Percentiles rank a stretch among this genome's conserved stretches.
Evolutionary conservation across 2,888 invertebrate species (phyloP).

Genomic region (Xestia xanthographa): DNA sequence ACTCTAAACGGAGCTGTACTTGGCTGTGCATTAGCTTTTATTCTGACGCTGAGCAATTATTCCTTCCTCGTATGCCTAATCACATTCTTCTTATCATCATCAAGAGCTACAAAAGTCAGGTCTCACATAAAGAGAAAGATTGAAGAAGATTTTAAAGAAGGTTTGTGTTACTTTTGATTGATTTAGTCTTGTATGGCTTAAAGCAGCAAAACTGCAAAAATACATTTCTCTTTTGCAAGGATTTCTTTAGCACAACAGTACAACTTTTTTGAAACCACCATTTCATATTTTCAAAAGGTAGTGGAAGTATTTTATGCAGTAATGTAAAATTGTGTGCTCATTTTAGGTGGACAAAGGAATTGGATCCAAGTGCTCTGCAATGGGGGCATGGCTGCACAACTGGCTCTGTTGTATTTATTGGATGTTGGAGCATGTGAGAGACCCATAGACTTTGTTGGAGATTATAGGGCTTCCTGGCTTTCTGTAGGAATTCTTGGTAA

Average conservation of each 20-base stretch:
- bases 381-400: slow-evolving; percentile 95
- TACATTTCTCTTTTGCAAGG: neutral
- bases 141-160: slow-evolving; percentile 95
- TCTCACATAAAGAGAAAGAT: slow-evolving; percentile 92
- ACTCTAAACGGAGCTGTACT: slow-evolving; percentile 93
- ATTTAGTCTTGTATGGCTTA: neutral
- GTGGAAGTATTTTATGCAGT: neutral
- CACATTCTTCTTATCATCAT: slow-evolving; percentile 95
- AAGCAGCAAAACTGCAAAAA: neutral
- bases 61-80: slow-evolving; percentile 94
- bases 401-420: slow-evolving; percentile 94
- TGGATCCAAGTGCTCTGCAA: slow-evolving; percentile 98
- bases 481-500: slow-evolving; percentile 94
- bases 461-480: slow-evolving; percentile 96
- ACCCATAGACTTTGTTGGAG: slow-evolving; percentile 93
- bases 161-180: slow-evolving; percentile 78
- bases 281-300: slow-evolving; percentile 24
- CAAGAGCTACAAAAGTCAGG: slow-evolving; percentile 95
- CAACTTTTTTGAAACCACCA: neutral
- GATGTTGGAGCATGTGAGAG: slow-evolving; percentile 95
- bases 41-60: slow-evolving; percentile 94
- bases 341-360: slow-evolving; percentile 95
- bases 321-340: neutral
- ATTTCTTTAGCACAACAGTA: neutral
- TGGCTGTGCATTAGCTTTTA: slow-evolving; percentile 93